Percentiles rank a stretch among this genome's conserved stretches.
Conservation (phyloP, 1,140 invertebrate genomes). For the Anoplolepis gracilipes region DNA sequence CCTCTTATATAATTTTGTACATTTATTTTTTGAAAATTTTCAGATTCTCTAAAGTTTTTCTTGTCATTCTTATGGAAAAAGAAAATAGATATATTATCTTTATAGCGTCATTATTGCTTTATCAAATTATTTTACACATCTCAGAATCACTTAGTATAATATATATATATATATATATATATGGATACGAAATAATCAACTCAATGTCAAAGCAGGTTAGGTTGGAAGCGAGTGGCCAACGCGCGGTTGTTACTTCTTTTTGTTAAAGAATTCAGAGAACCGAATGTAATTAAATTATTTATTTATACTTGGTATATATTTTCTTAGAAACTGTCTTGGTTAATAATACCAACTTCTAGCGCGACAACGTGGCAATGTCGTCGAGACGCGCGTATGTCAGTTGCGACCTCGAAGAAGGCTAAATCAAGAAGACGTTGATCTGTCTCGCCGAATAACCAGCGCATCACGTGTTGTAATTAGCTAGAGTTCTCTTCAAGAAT, state of each 20-base stretch:
- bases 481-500: neutral
- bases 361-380: conserved; percentile 25
- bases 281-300: neutral
- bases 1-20: neutral
- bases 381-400: neutral
- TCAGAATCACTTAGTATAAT: conserved; percentile 3
- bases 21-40: conserved; percentile 12
- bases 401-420: conserved; percentile 8
- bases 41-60: neutral
- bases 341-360: neutral
- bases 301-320: neutral
- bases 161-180: neutral
- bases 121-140: too few species aligned
- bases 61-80: too few species aligned
- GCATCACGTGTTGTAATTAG: neutral
- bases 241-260: neutral
- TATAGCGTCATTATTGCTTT: neutral
- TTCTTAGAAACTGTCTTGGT: neutral
- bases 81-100: neutral
- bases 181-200: neutral
- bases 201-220: conserved; percentile 4
- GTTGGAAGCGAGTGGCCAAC: neutral
- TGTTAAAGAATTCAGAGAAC: neutral
- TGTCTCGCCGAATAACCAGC: neutral
- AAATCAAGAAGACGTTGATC: neutral